A percentile compares a stretch with the other conserved stretches of the same genome.
These are phyloP conservation scores for Pongo abelii DNA, from an alignment of 2,113 vertebrate genomes.

Conservation along the genomic window DNA sequence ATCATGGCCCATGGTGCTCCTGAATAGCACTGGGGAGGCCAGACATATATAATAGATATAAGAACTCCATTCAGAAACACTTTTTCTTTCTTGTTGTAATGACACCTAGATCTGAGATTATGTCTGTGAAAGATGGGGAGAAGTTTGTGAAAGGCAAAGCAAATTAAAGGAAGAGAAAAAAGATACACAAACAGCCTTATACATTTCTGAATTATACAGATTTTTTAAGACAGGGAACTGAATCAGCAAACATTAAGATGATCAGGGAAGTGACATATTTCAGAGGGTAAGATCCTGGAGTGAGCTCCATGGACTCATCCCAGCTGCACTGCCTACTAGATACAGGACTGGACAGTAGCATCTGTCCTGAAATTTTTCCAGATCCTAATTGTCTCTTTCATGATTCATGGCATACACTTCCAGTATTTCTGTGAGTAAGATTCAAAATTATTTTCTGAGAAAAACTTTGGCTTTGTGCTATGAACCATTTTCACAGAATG, in stretches of 20 bases:
- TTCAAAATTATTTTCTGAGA: constrained; percentile 48
- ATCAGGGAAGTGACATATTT: neutral
- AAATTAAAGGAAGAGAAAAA: neutral
- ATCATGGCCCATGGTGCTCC: neutral
- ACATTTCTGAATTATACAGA: neutral
- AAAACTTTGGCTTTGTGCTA: constrained; percentile 36
- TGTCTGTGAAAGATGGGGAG: neutral
- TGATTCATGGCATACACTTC: constrained; percentile 19
- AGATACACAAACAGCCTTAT: neutral
- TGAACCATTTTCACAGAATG: constrained; percentile 55
- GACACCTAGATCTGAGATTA: neutral
- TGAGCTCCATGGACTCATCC: neutral
- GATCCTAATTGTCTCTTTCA: neutral
- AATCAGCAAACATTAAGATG: neutral
- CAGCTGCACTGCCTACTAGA: neutral
- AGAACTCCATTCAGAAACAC: neutral
- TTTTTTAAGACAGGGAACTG: neutral
- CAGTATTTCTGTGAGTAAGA: constrained; percentile 30
- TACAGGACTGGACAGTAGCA: neutral
- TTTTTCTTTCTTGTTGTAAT: neutral
- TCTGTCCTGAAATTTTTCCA: constrained; percentile 1
- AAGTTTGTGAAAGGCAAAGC: neutral
- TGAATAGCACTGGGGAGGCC: neutral
- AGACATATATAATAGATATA: neutral
- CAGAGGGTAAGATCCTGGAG: neutral